Evolutionary conservation across 2,888 invertebrate genomes (phyloP).

Genomic region (Cheilosia grossa): DNA sequence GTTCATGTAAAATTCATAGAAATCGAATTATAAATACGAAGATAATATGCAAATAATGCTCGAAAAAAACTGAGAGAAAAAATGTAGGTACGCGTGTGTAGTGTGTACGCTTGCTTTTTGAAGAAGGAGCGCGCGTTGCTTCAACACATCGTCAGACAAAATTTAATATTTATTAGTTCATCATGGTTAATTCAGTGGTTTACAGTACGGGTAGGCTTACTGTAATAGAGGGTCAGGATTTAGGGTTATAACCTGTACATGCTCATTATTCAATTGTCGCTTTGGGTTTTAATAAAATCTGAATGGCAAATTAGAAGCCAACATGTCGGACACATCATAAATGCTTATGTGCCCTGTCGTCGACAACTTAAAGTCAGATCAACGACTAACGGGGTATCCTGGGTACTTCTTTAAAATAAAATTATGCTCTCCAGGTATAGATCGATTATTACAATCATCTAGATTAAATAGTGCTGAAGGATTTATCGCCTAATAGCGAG

Average conservation of each 20-base stretch:
- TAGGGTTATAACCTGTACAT: slow-evolving; percentile 76
- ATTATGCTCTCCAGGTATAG: neutral
- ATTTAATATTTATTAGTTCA: slow-evolving; percentile 74
- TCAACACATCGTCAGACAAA: slow-evolving; percentile 26
- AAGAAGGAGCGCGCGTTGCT: slow-evolving; percentile 17
- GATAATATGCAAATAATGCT: slow-evolving; percentile 19
- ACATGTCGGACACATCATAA: neutral
- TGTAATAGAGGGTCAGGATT: slow-evolving; percentile 63
- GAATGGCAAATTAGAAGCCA: slow-evolving; percentile 61
- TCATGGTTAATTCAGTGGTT: slow-evolving; percentile 70
- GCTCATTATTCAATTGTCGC: slow-evolving; percentile 74
- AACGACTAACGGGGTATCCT: no score
- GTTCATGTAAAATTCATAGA: slow-evolving; percentile 43
- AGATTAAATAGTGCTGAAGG: no score
- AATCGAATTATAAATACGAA: slow-evolving; percentile 39
- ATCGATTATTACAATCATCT: neutral
- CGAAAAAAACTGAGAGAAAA: neutral
- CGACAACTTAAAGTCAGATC: neutral
- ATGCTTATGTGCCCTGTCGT: neutral
- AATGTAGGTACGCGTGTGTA: slow-evolving; percentile 21
- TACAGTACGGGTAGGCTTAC: slow-evolving; percentile 37
- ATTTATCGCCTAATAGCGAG: no score
- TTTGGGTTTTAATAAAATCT: slow-evolving; percentile 60
- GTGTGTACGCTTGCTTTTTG: slow-evolving; percentile 43
- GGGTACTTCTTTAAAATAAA: no score